These are phyloP conservation scores for Nasonovia ribisnigri DNA, from an alignment of 2,888 invertebrate genomes.

Conservation along the genomic window DNA sequence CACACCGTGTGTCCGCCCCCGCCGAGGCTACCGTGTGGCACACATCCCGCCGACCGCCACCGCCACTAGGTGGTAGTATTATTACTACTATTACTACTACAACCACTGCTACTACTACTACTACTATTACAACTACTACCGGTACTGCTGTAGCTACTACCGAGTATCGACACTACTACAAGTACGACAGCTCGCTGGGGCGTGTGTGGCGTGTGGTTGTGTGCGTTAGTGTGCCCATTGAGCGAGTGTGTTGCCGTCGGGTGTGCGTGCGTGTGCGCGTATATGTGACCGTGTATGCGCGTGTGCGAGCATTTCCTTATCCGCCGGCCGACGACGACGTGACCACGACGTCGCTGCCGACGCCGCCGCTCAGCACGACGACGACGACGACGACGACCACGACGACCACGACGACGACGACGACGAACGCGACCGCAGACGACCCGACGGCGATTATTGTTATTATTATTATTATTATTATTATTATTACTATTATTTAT, in stretches of 20 bases:
- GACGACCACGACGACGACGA: constrained; percentile 11
- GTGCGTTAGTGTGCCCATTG: not conserved
- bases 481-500: constrained; percentile 24
- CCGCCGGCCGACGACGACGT: constrained; percentile 11
- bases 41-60: not conserved
- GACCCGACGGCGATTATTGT: constrained; percentile 38
- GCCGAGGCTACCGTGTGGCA: not conserved
- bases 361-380: constrained; percentile 23
- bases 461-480: constrained; percentile 33
- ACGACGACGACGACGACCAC: not conserved
- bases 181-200: not conserved
- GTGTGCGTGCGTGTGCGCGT: not conserved
- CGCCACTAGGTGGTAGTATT: not conserved
- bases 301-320: constrained; percentile 22
- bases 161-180: not conserved
- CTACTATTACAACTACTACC: not conserved
- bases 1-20: not conserved
- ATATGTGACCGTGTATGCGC: not conserved
- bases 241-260: not conserved
- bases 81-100: not conserved
- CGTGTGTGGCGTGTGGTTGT: not conserved
- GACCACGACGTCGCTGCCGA: constrained; percentile 25
- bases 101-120: not conserved
- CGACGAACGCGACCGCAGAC: not conserved
- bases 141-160: not conserved